phyloP scores from a whole-genome alignment of 2,797 vertebrate genomes.

The Darevskia nairensis region DNA sequence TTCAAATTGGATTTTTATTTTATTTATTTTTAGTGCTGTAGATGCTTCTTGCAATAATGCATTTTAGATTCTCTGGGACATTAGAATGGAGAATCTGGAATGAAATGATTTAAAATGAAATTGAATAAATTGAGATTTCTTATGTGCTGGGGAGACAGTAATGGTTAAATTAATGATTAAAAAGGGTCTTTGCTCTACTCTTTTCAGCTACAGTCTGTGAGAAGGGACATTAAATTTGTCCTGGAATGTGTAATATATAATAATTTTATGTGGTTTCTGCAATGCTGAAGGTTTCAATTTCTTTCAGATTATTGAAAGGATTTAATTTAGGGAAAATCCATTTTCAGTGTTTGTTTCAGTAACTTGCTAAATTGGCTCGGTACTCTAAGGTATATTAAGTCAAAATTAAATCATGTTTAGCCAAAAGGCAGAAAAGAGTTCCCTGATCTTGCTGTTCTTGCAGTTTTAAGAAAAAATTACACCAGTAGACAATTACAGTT shows the following conservation, averaged over 20 bases:
- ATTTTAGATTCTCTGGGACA: not conserved
- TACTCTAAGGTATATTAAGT: slow-evolving; percentile 15
- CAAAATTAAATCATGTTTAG: slow-evolving; percentile 12
- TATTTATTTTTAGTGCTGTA: not conserved
- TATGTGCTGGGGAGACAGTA: not conserved
- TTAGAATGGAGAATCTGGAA: not conserved
- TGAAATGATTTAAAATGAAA: not conserved
- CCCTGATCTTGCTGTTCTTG: not conserved
- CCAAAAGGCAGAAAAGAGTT: slow-evolving; percentile 6
- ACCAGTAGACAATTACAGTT: not conserved
- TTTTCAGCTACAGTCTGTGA: not conserved
- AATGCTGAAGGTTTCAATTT: not conserved
- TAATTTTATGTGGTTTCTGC: not conserved
- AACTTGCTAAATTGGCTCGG: slow-evolving; percentile 19
- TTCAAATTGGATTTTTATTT: not conserved
- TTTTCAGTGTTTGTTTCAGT: slow-evolving; percentile 21
- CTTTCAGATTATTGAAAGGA: not conserved
- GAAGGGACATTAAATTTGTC: not conserved
- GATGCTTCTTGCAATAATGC: not conserved
- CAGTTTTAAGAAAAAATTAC: not conserved
- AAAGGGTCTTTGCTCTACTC: not conserved
- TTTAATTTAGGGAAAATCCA: not conserved
- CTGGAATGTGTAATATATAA: not conserved
- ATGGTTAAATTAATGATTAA: slow-evolving; percentile 23
- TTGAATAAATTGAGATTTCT: not conserved